Percentiles rank a stretch among this genome's conserved stretches.
These are phyloP conservation scores for Enoplosus armatus DNA, from an alignment of 2,797 vertebrate species.

Conservation along the genomic window DNA sequence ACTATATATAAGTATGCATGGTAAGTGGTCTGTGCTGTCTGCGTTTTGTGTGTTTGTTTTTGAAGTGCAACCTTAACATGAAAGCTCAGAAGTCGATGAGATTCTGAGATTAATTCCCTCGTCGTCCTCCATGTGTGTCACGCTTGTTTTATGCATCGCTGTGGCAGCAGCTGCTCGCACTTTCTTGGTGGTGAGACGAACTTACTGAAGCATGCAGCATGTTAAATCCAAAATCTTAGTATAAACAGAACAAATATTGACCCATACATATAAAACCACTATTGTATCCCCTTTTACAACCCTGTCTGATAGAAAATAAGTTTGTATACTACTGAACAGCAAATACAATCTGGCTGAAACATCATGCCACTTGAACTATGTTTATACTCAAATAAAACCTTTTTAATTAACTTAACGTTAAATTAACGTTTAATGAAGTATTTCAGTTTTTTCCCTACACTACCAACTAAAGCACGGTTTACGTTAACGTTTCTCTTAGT, in stretches of 20 bases:
- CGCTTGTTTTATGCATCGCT: conserved; percentile 68
- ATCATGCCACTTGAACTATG: background rate
- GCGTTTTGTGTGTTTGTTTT: conserved; percentile 31
- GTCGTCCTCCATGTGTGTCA: conserved; percentile 68
- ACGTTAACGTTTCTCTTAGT: background rate
- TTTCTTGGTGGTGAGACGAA: conserved; percentile 61
- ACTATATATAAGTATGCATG: conserved; percentile 16
- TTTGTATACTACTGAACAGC: background rate
- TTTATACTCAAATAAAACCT: background rate
- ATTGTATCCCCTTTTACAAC: background rate
- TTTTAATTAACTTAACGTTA: background rate
- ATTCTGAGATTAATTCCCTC: conserved; percentile 68
- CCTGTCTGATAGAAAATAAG: background rate
- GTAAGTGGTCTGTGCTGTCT: conserved; percentile 27
- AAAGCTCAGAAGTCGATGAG: conserved; percentile 60
- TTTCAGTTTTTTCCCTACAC: background rate
- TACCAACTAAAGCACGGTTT: too few relatives aligned
- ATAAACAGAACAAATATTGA: conserved; percentile 33
- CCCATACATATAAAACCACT: background rate
- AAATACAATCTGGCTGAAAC: background rate
- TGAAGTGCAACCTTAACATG: conserved; percentile 40
- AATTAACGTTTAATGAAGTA: too few relatives aligned
- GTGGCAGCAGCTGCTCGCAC: conserved; percentile 75
- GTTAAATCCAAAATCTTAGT: conserved; percentile 46
- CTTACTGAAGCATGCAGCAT: conserved; percentile 58